Percentiles rank a stretch among this genome's conserved stretches.
These are phyloP conservation scores for Grammomys surdaster DNA, from an alignment of 2,113 vertebrate species.

Conservation along the genomic window DNA sequence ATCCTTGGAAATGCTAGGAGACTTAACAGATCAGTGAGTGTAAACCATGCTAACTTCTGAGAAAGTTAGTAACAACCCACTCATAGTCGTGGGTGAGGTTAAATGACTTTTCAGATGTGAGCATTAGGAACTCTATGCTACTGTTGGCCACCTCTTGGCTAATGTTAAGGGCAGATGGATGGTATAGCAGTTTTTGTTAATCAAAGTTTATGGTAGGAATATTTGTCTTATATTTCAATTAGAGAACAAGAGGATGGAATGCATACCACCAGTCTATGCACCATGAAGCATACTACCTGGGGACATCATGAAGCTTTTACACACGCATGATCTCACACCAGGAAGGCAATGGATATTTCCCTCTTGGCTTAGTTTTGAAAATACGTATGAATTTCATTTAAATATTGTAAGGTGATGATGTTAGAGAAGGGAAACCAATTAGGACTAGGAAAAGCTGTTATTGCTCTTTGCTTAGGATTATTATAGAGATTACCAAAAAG, in stretches of 20 bases:
- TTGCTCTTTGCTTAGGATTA: conserved; percentile 19
- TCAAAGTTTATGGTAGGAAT: conserved; percentile 10
- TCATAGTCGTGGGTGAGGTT: neutral
- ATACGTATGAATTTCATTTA: neutral
- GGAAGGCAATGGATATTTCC: conserved; percentile 19
- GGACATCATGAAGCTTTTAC: conserved; percentile 24
- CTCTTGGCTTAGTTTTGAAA: conserved; percentile 20
- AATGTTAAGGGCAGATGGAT: conserved; percentile 11
- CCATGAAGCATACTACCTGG: neutral
- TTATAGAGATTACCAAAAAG: neutral
- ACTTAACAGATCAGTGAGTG: neutral
- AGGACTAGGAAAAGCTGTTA: neutral
- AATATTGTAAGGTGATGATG: neutral
- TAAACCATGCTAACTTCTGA: neutral
- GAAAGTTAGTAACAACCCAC: conserved; percentile 32
- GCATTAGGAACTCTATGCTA: conserved; percentile 43
- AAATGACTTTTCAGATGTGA: conserved; percentile 25
- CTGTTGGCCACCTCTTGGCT: neutral
- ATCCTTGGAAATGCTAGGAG: neutral
- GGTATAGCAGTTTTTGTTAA: neutral
- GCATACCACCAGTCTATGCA: neutral
- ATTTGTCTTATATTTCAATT: conserved; percentile 47
- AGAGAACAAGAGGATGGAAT: neutral
- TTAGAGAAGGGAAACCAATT: neutral
- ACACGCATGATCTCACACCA: neutral